Evolutionary conservation across 2,888 invertebrate species (phyloP), one percentile per base, ranked within the genome.

Genomic region (Nomada fucata): DNA sequence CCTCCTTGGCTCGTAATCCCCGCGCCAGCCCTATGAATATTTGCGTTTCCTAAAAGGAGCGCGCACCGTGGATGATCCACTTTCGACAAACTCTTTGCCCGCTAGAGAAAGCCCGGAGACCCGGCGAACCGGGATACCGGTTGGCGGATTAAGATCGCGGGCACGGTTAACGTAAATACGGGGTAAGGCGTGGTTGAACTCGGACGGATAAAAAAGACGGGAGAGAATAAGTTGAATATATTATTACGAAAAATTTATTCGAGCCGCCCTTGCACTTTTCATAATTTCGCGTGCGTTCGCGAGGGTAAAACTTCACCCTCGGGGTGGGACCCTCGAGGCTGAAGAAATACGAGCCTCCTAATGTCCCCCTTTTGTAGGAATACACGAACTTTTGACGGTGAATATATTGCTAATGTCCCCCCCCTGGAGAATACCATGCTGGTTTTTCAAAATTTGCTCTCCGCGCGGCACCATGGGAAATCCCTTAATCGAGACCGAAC

Each of bases 61-160:
- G 7, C 47, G 47, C 11, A 10, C 23, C 36, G 20, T 13, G 64
- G 50, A 59, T 76, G 59, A 81, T 81, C 71, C 71, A 68, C 82
- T 82, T 76, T 59, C 55, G 47, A 44, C 60, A 64, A 47, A 44
- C 79, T 36, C 64, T 69, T 23, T 55, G 57, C 52, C 53, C 7
- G 29, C 15, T 60, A n/a, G 20, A n/a, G n/a, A 5, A 23, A 57
- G 15, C 5, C 20, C 20, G 15, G 36, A 7, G n/a, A 1, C 10
- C 20, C 2, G 5, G 42, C 13, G 20, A 36, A 60, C 18, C 18
- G 11, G 29, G 15, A 20, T 50, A 5, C 10, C 11, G n/a, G 18
- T 59, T 57, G n/a, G 2, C 7, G 44, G 13, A 44, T 69, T 69
- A 69, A 59, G 9, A 26, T 59, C 26, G 26, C 18, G 26, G 4